phyloP scores from a whole-genome alignment of 2,113 vertebrate species.

The Cynoglossus semilaevis region DNA sequence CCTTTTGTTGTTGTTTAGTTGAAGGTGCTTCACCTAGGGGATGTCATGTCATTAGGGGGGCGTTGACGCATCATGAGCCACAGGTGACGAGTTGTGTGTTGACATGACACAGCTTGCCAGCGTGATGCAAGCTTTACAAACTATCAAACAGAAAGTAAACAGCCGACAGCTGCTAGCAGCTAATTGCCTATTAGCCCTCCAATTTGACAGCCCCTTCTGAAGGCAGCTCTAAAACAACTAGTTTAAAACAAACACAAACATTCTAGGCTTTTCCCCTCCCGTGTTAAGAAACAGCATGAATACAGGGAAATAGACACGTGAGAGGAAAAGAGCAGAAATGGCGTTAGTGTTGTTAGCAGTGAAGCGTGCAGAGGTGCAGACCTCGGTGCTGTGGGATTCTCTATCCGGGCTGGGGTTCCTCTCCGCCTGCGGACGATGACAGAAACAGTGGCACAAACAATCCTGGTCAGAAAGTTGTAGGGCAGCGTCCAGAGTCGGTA shows the following conservation, averaged over 20 bases:
- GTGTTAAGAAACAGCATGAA: not conserved
- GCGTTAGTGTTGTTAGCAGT: conserved; percentile 12
- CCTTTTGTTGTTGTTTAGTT: no score
- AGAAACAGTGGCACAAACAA: conserved; percentile 68
- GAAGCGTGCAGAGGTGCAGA: conserved; percentile 40
- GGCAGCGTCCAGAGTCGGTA: conserved; percentile 73
- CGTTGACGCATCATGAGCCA: not conserved
- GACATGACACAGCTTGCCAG: no score
- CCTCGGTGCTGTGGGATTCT: conserved; percentile 64
- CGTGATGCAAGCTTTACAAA: no score
- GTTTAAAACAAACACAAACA: not conserved
- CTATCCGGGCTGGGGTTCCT: conserved; percentile 53
- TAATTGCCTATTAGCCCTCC: conserved; percentile 40
- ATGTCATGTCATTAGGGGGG: not conserved
- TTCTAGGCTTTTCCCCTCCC: not conserved
- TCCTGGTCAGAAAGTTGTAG: conserved; percentile 65
- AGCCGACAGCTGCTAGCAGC: conserved; percentile 13
- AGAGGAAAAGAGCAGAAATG: conserved; percentile 35
- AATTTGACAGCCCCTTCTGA: conserved; percentile 25
- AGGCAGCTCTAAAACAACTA: conserved; percentile 1
- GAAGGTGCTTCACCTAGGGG: no score
- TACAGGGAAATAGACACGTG: not conserved
- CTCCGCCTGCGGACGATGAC: conserved; percentile 68
- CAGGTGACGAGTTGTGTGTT: no score
- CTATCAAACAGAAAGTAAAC: not conserved